Evolutionary conservation across 2,888 invertebrate genomes (phyloP).

Genomic region (Sisyra terminalis): DNA sequence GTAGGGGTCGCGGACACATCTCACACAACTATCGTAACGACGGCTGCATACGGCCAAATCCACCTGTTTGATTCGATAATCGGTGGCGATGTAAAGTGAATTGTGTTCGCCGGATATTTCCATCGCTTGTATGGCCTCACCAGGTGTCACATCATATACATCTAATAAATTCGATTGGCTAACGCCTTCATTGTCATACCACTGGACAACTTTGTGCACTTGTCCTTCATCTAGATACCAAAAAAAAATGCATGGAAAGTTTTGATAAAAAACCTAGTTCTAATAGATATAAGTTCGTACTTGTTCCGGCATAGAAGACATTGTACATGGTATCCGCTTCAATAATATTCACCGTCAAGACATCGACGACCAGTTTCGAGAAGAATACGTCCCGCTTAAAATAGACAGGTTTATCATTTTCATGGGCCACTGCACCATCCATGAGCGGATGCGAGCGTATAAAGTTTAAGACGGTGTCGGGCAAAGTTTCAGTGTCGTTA

Average conservation of each 20-base stretch:
- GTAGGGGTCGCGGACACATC: conserved; percentile 90
- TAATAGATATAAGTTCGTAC: conserved; percentile 23
- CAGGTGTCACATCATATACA: conserved; percentile 81
- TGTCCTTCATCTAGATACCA: conserved; percentile 49
- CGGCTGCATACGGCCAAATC: conserved; percentile 80
- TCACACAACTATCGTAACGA: conserved; percentile 80
- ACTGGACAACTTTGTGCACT: conserved; percentile 88
- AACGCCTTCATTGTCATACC: conserved; percentile 55
- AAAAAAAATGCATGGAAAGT: background rate
- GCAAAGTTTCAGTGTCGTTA: conserved; percentile 43
- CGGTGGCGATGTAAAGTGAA: conserved; percentile 79
- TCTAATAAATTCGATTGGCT: conserved; percentile 76
- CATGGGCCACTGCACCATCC: conserved; percentile 50
- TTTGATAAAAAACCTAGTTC: background rate
- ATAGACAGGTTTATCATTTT: conserved; percentile 42
- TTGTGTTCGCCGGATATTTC: conserved; percentile 78
- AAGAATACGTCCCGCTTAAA: conserved; percentile 43
- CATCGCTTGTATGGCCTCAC: conserved; percentile 80
- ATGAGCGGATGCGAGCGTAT: conserved; percentile 55
- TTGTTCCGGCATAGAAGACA: conserved; percentile 41
- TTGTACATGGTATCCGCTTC: conserved; percentile 34
- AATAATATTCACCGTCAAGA: conserved; percentile 36
- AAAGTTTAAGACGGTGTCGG: conserved; percentile 49
- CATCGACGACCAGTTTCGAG: conserved; percentile 43
- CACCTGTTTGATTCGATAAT: conserved; percentile 75